phyloP scores from a whole-genome alignment of 2,113 vertebrate species.

The Tauraco erythrolophus region DNA sequence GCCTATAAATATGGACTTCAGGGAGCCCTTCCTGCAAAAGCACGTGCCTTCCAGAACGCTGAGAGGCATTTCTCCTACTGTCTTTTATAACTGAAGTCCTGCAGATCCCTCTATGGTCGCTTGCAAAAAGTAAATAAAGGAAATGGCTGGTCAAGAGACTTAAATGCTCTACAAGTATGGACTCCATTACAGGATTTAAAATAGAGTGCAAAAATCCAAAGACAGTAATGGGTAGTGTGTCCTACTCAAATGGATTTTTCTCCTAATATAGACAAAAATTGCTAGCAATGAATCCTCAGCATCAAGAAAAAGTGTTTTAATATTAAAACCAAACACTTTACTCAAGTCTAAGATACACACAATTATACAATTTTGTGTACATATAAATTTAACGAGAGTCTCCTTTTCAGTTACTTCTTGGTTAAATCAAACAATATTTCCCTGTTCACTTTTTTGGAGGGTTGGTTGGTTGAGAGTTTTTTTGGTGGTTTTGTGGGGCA shows the following conservation, averaged over 20 bases:
- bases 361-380: background rate
- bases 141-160: background rate
- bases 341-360: background rate
- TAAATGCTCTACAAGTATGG: background rate
- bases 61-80: background rate
- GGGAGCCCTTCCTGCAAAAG: background rate
- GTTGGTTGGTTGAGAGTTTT: too few relatives aligned
- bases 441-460: accelerated
- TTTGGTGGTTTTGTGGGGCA: too few relatives aligned
- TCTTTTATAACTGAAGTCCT: background rate
- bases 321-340: background rate
- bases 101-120: background rate
- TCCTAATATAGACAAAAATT: background rate
- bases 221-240: background rate
- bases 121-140: background rate
- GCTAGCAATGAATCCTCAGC: background rate
- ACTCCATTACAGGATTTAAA: background rate
- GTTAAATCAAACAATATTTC: background rate
- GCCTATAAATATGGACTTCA: background rate
- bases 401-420: background rate
- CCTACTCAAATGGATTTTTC: background rate
- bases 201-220: background rate
- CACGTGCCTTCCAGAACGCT: background rate
- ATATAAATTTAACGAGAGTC: background rate
- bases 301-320: background rate